These are phyloP conservation scores for Dicyrtomina minuta DNA, from an alignment of 2,888 invertebrate species.

Conservation along the genomic window DNA sequence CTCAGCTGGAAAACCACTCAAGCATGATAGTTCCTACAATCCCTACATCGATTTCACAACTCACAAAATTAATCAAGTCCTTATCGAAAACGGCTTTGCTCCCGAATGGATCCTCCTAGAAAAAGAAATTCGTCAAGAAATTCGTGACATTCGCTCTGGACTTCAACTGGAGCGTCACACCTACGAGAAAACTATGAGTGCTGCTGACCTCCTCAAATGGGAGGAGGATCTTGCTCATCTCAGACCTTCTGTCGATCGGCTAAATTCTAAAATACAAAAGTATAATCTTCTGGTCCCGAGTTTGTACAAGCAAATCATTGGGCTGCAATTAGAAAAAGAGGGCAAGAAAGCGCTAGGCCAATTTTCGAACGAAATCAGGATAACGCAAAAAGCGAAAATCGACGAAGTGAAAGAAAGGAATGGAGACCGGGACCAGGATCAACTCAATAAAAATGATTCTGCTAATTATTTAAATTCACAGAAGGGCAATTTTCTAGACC, in stretches of 20 bases:
- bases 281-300: conserved; percentile 82
- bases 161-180: conserved; percentile 65
- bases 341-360: conserved; percentile 59
- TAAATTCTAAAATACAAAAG: conserved; percentile 77
- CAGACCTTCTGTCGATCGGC: conserved; percentile 61
- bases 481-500: too few relatives aligned
- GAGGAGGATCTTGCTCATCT: conserved; percentile 60
- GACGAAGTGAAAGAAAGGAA: too few relatives aligned
- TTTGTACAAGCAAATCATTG: conserved; percentile 76
- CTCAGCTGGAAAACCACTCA: conserved; percentile 79
- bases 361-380: conserved; percentile 39
- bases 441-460: too few relatives aligned
- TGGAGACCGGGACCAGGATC: too few relatives aligned
- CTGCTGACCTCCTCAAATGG: conserved; percentile 64
- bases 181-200: conserved; percentile 63
- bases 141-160: conserved; percentile 62
- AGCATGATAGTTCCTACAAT: conserved; percentile 67
- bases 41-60: conserved; percentile 87
- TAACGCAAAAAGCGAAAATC: too few relatives aligned
- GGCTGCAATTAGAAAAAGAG: conserved; percentile 66
- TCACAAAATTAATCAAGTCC: conserved; percentile 78
- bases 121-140: conserved; percentile 76
- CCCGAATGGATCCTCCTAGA: conserved; percentile 88
- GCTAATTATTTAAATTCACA: too few relatives aligned
- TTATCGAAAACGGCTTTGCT: conserved; percentile 84